Base-by-base conservation (phyloP, 2,888 invertebrate genomes). In the Lithophane leautieri region DNA sequence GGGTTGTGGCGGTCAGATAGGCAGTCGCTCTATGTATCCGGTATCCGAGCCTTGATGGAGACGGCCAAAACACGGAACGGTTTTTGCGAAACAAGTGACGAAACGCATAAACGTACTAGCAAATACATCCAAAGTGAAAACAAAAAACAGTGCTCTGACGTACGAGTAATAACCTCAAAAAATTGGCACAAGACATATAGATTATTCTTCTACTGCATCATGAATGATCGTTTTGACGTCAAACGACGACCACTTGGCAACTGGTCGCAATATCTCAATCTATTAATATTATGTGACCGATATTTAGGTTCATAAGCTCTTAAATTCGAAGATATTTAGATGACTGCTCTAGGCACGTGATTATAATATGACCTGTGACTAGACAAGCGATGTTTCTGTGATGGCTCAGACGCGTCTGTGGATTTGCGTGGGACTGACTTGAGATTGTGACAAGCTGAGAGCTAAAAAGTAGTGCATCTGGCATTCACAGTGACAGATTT, bases 281-380 rank as follows among this genome's bases (percentile, higher is more conserved):
- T 85, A 82, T 86, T 82, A 79, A 71, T 85, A 76, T 74, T 71
- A 44, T 58, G 69, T 86, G 85, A 86, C 76, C 79, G 76, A 84
- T 76, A 78, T 81, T 67, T 63, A 25, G 50, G 61, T 63, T 73
- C 67, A 54, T 60, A 52, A 9, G 25, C 69, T 58, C 42, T 62
- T 82, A 74, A 68, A 81, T 52, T 50, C 28, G 54, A 16, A 4
- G 50, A 60, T 60, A 4, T 12, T 4, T 47, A 28, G 61, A 42
- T 72, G 61, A 61, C 11, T 56, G 28, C 0, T 4, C 22, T 14
- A 11, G 2, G 0, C 61, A 54, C 44, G 40, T 61, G 70, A 42
- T 28, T n/a, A 11, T 25, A n/a, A n/a, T 34, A 50, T 9, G 4
- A 44, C 40, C 0, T 8, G 19, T 9, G 67, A 70, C 76, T 72